These are phyloP conservation scores for Pollenia griseotomentosa DNA, from an alignment of 2,888 invertebrate genomes.

Conservation along the genomic window DNA sequence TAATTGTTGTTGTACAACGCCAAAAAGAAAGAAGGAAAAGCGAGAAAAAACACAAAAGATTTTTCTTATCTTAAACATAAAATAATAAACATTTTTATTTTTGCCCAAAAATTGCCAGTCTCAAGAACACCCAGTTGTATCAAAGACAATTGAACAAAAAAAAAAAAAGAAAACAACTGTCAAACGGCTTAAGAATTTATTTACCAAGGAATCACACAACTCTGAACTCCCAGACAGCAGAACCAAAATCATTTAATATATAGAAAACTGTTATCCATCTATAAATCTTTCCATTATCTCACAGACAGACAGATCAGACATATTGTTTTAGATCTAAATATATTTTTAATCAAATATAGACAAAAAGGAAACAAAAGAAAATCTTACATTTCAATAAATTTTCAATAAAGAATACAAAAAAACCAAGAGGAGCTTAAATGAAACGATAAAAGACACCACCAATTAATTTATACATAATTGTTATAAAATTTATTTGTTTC, in stretches of 20 bases:
- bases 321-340: conserved; percentile 13
- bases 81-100: conserved; percentile 12
- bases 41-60: conserved; percentile 37
- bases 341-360: conserved; percentile 11
- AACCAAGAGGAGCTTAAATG: conserved; percentile 67
- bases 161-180: conserved; percentile 1
- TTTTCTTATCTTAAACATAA: conserved; percentile 50
- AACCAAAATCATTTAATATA: neutral
- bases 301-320: conserved; percentile 20
- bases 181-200: conserved; percentile 31
- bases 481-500: conserved; percentile 70
- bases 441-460: conserved; percentile 81
- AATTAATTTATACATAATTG: conserved; percentile 77
- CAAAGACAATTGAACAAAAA: conserved; percentile 11
- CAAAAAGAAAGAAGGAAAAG: conserved; percentile 47
- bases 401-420: conserved; percentile 27
- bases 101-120: conserved; percentile 69
- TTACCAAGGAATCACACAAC: neutral
- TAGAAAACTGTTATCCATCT: conserved; percentile 26
- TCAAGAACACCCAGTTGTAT: conserved; percentile 50
- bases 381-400: conserved; percentile 7
- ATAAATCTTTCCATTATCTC: neutral
- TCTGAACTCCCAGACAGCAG: conserved; percentile 4
- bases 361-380: neutral
- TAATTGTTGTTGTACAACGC: conserved; percentile 59